phyloP scores from a whole-genome alignment of 2,113 vertebrate species.

The Tyrannus savana region DNA sequence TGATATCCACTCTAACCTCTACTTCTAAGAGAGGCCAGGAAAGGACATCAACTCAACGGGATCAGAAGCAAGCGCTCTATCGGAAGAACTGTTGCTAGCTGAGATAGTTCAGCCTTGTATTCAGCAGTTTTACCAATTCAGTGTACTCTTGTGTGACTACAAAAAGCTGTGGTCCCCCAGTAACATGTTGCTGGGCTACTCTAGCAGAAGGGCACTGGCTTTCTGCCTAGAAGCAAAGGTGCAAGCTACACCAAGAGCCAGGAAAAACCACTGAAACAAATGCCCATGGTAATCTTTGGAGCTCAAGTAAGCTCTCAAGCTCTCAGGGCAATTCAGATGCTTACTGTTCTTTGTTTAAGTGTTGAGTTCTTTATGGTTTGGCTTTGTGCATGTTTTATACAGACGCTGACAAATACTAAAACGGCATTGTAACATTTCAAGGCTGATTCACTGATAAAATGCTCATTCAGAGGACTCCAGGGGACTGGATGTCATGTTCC shows the following conservation, averaged over 20 bases:
- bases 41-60: constrained; percentile 24
- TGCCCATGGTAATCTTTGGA: not conserved
- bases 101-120: not conserved
- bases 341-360: constrained; percentile 6
- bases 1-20: not conserved
- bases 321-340: not conserved
- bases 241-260: not conserved
- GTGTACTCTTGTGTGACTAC: not conserved
- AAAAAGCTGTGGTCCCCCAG: not conserved
- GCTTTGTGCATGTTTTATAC: not conserved
- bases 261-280: not conserved
- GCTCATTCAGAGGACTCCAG: constrained; percentile 5
- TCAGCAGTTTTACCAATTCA: not conserved
- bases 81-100: not conserved
- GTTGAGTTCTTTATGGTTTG: constrained; percentile 25
- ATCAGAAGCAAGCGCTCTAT: not conserved
- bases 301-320: not conserved
- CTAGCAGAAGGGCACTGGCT: not conserved
- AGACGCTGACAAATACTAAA: not conserved
- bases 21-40: constrained; percentile 39
- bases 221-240: not conserved
- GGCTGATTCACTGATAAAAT: constrained; percentile 35
- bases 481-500: constrained; percentile 19
- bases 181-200: not conserved
- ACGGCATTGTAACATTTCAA: not conserved